phyloP scores from a whole-genome alignment of 2,113 vertebrate species.

The Lagopus leucura region DNA sequence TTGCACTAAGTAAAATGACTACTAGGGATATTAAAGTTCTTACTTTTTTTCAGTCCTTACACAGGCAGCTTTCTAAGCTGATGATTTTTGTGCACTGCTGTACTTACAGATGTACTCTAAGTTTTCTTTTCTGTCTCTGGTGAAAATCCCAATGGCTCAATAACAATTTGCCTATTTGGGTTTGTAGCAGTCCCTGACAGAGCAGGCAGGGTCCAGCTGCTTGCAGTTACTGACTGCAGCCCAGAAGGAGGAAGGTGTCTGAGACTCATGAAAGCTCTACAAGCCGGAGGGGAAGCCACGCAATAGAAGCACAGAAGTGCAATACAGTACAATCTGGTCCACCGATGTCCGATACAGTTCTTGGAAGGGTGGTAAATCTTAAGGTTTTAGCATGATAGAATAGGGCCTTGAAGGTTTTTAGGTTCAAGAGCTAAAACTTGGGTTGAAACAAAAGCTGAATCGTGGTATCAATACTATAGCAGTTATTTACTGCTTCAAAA shows the following conservation, averaged over 20 bases:
- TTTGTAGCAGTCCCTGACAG: not conserved
- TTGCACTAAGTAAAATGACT: not conserved
- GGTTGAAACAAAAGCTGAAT: not conserved
- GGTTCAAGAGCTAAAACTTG: rapidly evolving
- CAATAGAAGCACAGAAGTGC: not conserved
- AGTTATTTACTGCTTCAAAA: not conserved
- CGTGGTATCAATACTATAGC: not conserved
- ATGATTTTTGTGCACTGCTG: not conserved
- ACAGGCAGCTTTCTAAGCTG: not conserved
- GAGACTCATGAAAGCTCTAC: not conserved
- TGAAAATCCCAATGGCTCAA: not conserved
- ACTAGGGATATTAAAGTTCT: not conserved
- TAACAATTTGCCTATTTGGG: not conserved
- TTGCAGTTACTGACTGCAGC: not conserved
- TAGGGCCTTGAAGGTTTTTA: not conserved
- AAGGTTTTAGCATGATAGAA: rapidly evolving
- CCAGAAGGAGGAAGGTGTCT: rapidly evolving
- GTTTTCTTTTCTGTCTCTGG: not conserved
- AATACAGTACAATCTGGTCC: rapidly evolving
- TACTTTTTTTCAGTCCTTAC: not conserved
- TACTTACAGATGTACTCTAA: not conserved
- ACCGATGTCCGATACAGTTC: rapidly evolving
- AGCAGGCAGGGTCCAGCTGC: not conserved
- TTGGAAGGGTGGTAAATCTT: not conserved
- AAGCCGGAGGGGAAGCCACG: not conserved